Conservation (phyloP, 2,797 vertebrate species). For the Coregonus sp. region DNA sequence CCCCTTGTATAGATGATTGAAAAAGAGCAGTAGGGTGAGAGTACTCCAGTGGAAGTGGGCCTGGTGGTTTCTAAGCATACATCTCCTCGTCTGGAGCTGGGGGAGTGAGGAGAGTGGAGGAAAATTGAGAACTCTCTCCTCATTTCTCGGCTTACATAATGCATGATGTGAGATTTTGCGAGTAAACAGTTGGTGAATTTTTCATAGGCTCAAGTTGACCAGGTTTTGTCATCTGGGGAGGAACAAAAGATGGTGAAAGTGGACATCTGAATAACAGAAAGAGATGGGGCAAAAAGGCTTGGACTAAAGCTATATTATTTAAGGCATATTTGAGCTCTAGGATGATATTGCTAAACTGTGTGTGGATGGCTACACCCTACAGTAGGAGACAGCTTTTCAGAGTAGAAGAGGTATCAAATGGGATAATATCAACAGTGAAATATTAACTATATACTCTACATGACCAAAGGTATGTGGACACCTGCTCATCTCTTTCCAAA, state of each 20-base stretch:
- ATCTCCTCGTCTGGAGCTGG: constrained; percentile 6
- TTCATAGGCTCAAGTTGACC: constrained; percentile 44
- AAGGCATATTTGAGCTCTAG: constrained; percentile 16
- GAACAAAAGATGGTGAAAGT: constrained; percentile 33
- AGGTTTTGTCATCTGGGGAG: constrained; percentile 31
- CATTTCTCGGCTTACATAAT: constrained; percentile 47
- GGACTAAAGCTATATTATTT: constrained; percentile 30
- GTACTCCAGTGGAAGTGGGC: too few relatives aligned
- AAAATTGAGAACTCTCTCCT: constrained; percentile 23
- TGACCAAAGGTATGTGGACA: too few relatives aligned
- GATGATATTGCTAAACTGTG: not conserved
- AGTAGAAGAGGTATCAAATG: too few relatives aligned
- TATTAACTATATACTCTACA: too few relatives aligned
- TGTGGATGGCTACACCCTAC: not conserved
- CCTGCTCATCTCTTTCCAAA: too few relatives aligned
- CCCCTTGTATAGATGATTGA: too few relatives aligned
- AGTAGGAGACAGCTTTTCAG: too few relatives aligned
- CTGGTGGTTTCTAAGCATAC: not conserved
- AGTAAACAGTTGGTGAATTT: constrained; percentile 51
- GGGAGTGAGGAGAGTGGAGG: constrained; percentile 20
- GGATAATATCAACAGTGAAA: too few relatives aligned
- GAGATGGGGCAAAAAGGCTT: constrained; percentile 19
- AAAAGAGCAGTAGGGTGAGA: too few relatives aligned
- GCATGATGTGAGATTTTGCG: constrained; percentile 44
- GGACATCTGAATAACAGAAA: constrained; percentile 26